A percentile compares a stretch with the other conserved stretches of the same genome.
Evolutionary conservation across 2,888 invertebrate species (phyloP).

Genomic region (Rotaria sp.): DNA sequence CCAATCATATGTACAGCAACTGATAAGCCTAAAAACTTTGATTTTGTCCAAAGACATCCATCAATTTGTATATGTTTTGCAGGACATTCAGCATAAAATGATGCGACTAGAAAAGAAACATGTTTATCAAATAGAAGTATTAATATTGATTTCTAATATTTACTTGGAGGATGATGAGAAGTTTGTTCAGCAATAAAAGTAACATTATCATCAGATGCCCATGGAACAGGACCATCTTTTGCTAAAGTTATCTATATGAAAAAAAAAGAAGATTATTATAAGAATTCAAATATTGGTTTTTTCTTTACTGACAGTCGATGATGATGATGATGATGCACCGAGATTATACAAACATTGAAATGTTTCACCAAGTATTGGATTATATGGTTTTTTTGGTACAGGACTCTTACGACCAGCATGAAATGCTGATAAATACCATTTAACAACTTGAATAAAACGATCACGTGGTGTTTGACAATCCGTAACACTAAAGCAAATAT

Average conservation of each 20-base stretch:
- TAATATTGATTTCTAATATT: slow-evolving; percentile 44
- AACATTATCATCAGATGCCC: slow-evolving; percentile 78
- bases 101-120: slow-evolving; percentile 66
- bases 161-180: slow-evolving; percentile 95
- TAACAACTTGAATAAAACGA: slow-evolving; percentile 70
- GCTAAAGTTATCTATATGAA: slow-evolving; percentile 36
- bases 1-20: slow-evolving; percentile 85
- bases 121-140: background rate
- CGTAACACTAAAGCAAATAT: slow-evolving; percentile 66
- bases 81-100: slow-evolving; percentile 94
- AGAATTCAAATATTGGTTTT: background rate
- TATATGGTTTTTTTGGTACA: slow-evolving; percentile 96
- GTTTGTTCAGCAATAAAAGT: slow-evolving; percentile 95
- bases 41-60: slow-evolving; percentile 97
- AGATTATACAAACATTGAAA: slow-evolving; percentile 63
- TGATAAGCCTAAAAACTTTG: slow-evolving; percentile 92
- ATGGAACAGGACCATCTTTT: slow-evolving; percentile 77
- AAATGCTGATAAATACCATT: slow-evolving; percentile 78
- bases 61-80: slow-evolving; percentile 81
- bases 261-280: background rate
- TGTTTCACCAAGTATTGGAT: slow-evolving; percentile 91
- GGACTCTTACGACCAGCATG: slow-evolving; percentile 93
- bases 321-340: background rate
- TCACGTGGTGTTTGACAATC: slow-evolving; percentile 77
- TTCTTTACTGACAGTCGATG: background rate